A percentile compares a stretch with the other conserved stretches of the same genome.
phyloP scores from a whole-genome alignment of 1,140 invertebrate genomes.

The Neocloeon triangulifer region DNA sequence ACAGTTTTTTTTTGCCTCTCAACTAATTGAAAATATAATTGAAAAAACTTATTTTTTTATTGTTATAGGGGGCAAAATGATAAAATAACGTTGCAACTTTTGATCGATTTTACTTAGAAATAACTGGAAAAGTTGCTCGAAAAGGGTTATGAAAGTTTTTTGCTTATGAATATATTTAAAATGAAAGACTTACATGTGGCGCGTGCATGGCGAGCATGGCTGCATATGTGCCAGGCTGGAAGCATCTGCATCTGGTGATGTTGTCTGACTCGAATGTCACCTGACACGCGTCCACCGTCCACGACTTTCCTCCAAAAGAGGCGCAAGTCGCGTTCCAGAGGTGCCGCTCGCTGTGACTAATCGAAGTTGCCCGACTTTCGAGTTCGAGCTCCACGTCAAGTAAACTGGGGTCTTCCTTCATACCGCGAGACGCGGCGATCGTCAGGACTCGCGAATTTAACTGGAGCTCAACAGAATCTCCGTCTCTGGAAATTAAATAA shows the following conservation, averaged over 20 bases:
- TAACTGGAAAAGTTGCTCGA: too few species aligned
- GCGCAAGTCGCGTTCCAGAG: neutral
- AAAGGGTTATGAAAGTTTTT: conserved; percentile 3
- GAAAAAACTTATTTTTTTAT: conserved; percentile 7
- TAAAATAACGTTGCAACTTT: too few species aligned
- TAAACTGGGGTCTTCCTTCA: too few species aligned
- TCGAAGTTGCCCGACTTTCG: too few species aligned
- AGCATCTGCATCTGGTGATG: conserved; percentile 30
- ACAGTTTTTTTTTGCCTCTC: too few species aligned
- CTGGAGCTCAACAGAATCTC: conserved; percentile 36
- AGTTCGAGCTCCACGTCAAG: too few species aligned
- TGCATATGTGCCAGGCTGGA: conserved; percentile 29
- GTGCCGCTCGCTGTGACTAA: too few species aligned
- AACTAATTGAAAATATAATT: conserved; percentile 9
- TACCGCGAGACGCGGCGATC: too few species aligned
- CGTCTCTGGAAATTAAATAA: conserved; percentile 23
- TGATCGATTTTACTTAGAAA: too few species aligned
- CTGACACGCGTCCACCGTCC: conserved; percentile 27
- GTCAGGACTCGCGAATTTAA: conserved; percentile 33
- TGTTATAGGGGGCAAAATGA: conserved; percentile 13
- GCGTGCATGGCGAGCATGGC: conserved; percentile 27
- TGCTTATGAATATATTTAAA: conserved; percentile 1
- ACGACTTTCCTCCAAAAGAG: conserved; percentile 16
- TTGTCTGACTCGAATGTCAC: conserved; percentile 21
- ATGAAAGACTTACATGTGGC: conserved; percentile 24